These are phyloP conservation scores for Prunella himalayana DNA, from an alignment of 2,113 vertebrate genomes.

Conservation along the genomic window DNA sequence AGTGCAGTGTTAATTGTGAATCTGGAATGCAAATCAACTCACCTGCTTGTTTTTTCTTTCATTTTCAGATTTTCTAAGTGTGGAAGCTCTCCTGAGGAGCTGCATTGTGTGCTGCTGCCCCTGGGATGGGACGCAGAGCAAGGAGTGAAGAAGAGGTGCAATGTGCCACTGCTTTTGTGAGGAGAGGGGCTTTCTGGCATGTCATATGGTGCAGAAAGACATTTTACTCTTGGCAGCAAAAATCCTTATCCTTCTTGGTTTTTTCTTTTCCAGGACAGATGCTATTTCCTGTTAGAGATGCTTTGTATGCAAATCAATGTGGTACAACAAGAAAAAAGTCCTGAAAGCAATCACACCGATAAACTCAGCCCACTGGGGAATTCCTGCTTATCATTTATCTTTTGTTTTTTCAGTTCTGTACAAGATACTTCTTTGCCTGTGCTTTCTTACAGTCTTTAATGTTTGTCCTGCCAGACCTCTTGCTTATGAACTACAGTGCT, in stretches of 20 bases:
- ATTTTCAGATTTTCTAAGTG: constrained; percentile 44
- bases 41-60: constrained; percentile 60
- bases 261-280: not conserved
- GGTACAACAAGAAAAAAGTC: not conserved
- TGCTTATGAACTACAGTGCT: not conserved
- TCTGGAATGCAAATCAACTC: constrained; percentile 55
- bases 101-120: not conserved
- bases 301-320: constrained; percentile 31
- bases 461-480: not conserved
- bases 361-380: not conserved
- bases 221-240: not conserved
- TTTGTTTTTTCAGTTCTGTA: not conserved
- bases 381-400: not conserved
- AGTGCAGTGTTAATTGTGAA: constrained; percentile 7
- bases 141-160: not conserved
- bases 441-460: not conserved
- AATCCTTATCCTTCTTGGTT: not conserved
- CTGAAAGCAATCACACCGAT: not conserved
- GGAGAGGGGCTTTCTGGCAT: not conserved
- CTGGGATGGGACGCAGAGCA: not conserved
- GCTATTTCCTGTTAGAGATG: not conserved
- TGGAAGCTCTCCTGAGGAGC: constrained; percentile 7
- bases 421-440: not conserved
- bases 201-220: not conserved
- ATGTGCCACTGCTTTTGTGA: not conserved